Base-by-base conservation (phyloP, 2,797 vertebrate species). In the Merluccius polli region DNA sequence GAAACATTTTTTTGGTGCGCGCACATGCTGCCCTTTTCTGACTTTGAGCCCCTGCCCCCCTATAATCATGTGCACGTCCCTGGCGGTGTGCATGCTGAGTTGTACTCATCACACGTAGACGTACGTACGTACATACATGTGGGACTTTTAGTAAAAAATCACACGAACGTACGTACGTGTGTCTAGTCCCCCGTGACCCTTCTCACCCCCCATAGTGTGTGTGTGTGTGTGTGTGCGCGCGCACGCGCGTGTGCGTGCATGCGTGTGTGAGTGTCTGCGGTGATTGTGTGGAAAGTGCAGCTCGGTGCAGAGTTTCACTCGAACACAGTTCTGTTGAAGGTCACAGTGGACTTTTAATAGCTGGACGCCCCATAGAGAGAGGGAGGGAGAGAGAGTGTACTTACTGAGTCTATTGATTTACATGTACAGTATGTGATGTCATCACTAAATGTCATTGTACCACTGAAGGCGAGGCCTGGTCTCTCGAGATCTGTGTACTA, bases 351-450 rank as follows among this genome's bases (percentile, higher is more conserved):
- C 59, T 27, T 63, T 63, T 63, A 63, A 63, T 63, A 27, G 52
- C 52, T 9, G 21, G 59, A 11, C n/a, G 10, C 24, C 59, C 18
- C 59, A 63, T 63, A 63, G 52, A 63, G 52, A 52, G 16, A 52
- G 16, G 21, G 44, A 18, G 18, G 5, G 44, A 52, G 44, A 5
- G 18, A 52, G 18, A 7, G 24, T 63, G 59, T 24, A 9, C 59
- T 63, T 63, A 63, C 24, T 63, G 27, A 63, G 24, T 63, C n/a
- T 63, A 16, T 63, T 27, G n/a, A 63, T 63, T 27, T 63, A 27
- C n/a, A 63, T 63, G 52, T 63, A 63, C 59, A 63, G n/a, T 63
- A 63, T 63, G 59, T 27, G 59, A 63, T 63, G 59, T 63, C 59
- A 63, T 63, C 59, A 63, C 59, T 63, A n/a, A n/a, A 59, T 59